Percentiles rank a stretch among this genome's conserved stretches.
phyloP scores from a whole-genome alignment of 2,113 vertebrate species.

The Redunca redunca region DNA sequence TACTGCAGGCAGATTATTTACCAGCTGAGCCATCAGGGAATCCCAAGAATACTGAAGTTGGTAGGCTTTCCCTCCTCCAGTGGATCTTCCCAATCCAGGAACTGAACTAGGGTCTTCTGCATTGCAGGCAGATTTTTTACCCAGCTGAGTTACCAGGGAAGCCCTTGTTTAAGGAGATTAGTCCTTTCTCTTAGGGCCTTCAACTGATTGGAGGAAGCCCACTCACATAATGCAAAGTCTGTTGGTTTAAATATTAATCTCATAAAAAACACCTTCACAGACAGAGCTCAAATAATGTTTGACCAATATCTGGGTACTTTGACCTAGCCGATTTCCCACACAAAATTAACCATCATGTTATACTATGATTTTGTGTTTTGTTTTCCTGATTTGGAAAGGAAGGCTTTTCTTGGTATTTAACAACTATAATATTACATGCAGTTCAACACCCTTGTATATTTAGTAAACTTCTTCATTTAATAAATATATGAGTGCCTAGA shows the following conservation, averaged over 20 bases:
- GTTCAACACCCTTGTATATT: not conserved
- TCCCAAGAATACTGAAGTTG: not conserved
- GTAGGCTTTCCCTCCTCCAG: not conserved
- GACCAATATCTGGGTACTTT: not conserved
- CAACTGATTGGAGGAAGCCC: not conserved
- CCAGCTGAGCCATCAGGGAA: not conserved
- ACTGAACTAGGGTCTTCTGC: not conserved
- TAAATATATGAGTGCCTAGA: not conserved
- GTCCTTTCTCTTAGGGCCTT: not conserved
- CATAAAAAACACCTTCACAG: not conserved
- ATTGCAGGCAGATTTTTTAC: not conserved
- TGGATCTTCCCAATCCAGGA: not conserved
- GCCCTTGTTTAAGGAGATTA: not conserved
- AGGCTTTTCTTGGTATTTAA: constrained; percentile 18
- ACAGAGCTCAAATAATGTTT: not conserved
- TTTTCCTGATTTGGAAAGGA: constrained; percentile 3
- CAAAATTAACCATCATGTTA: not conserved
- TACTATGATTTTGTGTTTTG: not conserved
- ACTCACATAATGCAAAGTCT: not conserved
- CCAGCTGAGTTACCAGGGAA: not conserved
- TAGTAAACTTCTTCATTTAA: not conserved
- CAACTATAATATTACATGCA: not conserved
- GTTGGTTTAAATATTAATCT: not conserved
- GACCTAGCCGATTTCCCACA: not conserved
- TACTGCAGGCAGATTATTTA: not conserved